Percentiles rank a stretch among this genome's conserved stretches.
These are phyloP conservation scores for Tetranychus truncatus DNA, from an alignment of 2,888 invertebrate species.

Conservation along the genomic window DNA sequence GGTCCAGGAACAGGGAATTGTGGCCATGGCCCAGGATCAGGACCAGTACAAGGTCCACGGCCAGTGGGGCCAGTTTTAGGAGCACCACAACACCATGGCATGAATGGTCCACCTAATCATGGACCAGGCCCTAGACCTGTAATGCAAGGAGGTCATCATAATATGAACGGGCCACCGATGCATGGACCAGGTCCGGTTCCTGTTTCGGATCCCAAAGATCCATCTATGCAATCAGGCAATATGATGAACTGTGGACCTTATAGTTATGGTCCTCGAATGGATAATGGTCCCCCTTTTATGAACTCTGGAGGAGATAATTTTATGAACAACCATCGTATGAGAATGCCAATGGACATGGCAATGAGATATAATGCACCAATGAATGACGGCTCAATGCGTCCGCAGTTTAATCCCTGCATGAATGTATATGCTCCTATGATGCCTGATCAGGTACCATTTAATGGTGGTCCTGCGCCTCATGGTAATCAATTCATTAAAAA, in stretches of 20 bases:
- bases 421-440: neutral
- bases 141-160: neutral
- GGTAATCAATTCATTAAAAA: neutral
- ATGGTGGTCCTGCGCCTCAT: neutral
- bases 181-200: neutral
- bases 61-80: neutral
- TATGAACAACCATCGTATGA: conserved; percentile 6
- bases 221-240: neutral
- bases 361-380: conserved; percentile 5
- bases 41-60: too few species aligned
- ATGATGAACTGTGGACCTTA: neutral
- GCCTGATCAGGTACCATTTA: neutral
- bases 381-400: neutral
- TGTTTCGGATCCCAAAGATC: neutral
- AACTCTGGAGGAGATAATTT: conserved; percentile 7
- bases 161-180: neutral
- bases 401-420: conserved; percentile 11
- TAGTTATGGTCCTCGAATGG: conserved; percentile 1
- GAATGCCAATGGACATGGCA: conserved; percentile 4
- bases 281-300: conserved; percentile 1
- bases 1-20: too few species aligned
- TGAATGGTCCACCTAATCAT: neutral
- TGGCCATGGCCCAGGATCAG: neutral
- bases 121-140: neutral
- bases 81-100: neutral